Evolutionary conservation across 1,140 invertebrate species (phyloP).

Genomic region (Tetramorium alpestre): DNA sequence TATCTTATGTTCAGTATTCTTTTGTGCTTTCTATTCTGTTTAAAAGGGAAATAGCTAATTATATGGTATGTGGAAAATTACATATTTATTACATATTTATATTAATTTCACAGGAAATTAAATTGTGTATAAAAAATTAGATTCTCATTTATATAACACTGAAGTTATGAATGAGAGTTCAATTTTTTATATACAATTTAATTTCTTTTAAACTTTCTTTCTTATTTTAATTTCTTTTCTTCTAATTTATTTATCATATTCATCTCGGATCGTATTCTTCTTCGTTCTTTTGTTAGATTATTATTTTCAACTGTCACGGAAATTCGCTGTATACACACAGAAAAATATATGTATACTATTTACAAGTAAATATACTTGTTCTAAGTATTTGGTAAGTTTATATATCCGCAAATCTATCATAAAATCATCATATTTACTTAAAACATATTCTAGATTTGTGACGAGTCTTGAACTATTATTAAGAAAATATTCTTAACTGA

Average conservation of each 20-base stretch:
- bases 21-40: neutral
- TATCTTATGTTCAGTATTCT: neutral
- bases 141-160: neutral
- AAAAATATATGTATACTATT: too few species aligned
- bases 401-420: too few species aligned
- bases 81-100: conserved; percentile 7
- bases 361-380: too few species aligned
- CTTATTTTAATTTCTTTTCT: neutral
- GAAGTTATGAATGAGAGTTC: neutral
- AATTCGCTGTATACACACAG: neutral
- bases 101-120: neutral
- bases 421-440: too few species aligned
- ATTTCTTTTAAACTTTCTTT: neutral
- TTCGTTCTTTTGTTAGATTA: neutral
- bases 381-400: too few species aligned
- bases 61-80: neutral
- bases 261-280: neutral
- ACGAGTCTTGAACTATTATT: too few species aligned
- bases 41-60: neutral
- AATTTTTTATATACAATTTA: neutral
- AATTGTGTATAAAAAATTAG: neutral
- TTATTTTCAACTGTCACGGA: neutral
- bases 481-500: too few species aligned
- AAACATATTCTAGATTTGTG: too few species aligned
- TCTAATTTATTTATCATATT: neutral